Conservation (phyloP, 1,140 invertebrate genomes). For the Drosophila bipectinata region DNA sequence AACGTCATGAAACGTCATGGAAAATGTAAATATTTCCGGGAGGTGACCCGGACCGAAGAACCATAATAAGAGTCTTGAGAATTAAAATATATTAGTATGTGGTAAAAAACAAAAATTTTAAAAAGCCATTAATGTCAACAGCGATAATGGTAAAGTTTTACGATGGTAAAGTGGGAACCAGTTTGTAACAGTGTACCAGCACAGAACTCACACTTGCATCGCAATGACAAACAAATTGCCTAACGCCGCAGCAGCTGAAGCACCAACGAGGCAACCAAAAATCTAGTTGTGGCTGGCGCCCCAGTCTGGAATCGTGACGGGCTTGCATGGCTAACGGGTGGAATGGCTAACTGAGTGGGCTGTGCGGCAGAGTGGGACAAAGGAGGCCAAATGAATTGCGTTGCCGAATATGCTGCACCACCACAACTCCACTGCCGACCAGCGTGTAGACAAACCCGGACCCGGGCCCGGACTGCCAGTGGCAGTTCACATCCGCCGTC, state of each 20-base stretch:
- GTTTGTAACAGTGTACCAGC: slow-evolving; percentile 6
- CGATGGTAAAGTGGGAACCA: too few relatives aligned
- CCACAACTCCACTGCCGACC: slow-evolving; percentile 17
- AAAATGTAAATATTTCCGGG: too few relatives aligned
- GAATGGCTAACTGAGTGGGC: slow-evolving; percentile 11
- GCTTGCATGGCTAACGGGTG: background rate
- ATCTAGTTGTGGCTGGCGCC: slow-evolving; percentile 69
- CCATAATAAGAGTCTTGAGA: too few relatives aligned
- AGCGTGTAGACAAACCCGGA: slow-evolving; percentile 14
- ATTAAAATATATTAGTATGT: too few relatives aligned
- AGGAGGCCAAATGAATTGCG: slow-evolving; percentile 62
- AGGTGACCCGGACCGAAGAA: too few relatives aligned
- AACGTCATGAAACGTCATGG: too few relatives aligned
- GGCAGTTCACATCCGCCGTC: slow-evolving; percentile 27
- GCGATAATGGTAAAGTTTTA: too few relatives aligned
- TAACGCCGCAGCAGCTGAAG: slow-evolving; percentile 45
- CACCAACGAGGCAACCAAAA: slow-evolving; percentile 61
- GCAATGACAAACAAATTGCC: slow-evolving; percentile 80
- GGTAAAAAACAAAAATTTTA: too few relatives aligned
- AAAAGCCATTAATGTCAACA: too few relatives aligned
- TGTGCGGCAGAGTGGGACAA: background rate
- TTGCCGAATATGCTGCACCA: slow-evolving; percentile 13
- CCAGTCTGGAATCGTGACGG: slow-evolving; percentile 25
- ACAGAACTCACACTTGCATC: slow-evolving; percentile 28
- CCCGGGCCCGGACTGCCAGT: slow-evolving; percentile 6